Evolutionary conservation across 2,888 invertebrate species (phyloP).

Genomic region (Diarsia mendica): DNA sequence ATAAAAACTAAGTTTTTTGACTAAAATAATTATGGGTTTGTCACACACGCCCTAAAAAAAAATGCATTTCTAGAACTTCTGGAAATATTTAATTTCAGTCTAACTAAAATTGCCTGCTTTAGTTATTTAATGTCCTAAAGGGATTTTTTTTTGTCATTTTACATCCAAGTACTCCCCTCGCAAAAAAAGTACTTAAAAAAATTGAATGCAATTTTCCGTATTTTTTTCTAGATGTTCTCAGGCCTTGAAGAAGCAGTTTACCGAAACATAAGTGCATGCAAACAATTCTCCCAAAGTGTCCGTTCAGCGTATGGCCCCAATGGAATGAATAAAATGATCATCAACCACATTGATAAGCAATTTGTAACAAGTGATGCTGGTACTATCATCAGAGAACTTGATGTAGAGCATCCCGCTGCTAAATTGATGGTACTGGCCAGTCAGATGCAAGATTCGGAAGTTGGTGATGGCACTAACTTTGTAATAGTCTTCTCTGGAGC

Average conservation of each 20-base stretch:
- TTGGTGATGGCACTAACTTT: conserved; percentile 99
- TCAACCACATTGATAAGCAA: conserved; percentile 99
- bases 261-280: conserved; percentile 98
- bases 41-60: neutral
- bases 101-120: neutral
- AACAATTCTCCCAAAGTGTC: conserved; percentile 98
- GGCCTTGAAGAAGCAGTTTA: conserved; percentile 99
- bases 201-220: neutral
- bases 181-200: neutral
- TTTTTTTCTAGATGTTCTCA: conserved; percentile 91
- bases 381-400: conserved; percentile 98
- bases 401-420: conserved; percentile 99
- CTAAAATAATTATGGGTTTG: neutral
- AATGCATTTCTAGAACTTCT: conserved; percentile 16
- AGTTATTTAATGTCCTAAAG: neutral
- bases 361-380: conserved; percentile 99
- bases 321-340: conserved; percentile 99
- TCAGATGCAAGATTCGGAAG: conserved; percentile 99
- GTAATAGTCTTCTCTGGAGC: conserved; percentile 98
- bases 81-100: neutral
- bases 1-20: conserved; percentile 35
- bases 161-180: neutral
- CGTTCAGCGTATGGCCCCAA: conserved; percentile 99
- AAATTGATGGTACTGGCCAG: conserved; percentile 98
- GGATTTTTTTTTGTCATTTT: neutral